These are phyloP conservation scores for Xanthia togata DNA, from an alignment of 2,888 invertebrate species.

Conservation along the genomic window DNA sequence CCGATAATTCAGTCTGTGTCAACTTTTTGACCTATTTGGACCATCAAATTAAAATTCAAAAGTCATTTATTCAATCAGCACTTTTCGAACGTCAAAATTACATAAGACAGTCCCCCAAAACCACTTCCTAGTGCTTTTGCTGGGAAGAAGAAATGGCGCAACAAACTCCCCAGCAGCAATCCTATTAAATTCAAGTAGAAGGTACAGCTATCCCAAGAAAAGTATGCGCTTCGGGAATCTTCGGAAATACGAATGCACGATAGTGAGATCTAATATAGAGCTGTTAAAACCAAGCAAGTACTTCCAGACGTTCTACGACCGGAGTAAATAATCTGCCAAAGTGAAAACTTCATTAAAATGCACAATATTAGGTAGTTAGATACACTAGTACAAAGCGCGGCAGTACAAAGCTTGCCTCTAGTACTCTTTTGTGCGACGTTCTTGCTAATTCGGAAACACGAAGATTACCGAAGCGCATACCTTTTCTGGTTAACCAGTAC, in stretches of 20 bases:
- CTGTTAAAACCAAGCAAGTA: not conserved
- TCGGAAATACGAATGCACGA: not conserved
- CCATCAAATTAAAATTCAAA: no score
- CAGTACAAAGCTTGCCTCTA: not conserved
- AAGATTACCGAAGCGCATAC: not conserved
- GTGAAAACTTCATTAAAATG: not conserved
- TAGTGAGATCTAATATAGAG: not conserved
- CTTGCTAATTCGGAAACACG: not conserved
- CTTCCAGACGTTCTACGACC: not conserved
- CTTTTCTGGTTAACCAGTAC: not conserved
- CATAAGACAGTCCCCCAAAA: no score
- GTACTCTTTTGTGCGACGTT: not conserved
- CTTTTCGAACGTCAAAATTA: no score
- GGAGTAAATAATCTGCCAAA: not conserved
- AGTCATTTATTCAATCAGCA: no score
- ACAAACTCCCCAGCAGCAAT: no score
- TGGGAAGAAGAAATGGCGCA: not conserved
- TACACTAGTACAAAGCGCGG: not conserved
- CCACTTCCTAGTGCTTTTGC: not conserved
- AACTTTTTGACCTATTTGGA: not conserved
- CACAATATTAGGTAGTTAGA: not conserved
- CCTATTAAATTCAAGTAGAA: not conserved
- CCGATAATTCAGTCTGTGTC: not conserved
- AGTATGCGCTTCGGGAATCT: not conserved
- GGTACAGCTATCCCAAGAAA: not conserved